A percentile compares a stretch with the other conserved stretches of the same genome.
Conservation (phyloP, 2,888 invertebrate genomes). For the Himalopsyche japonica region DNA sequence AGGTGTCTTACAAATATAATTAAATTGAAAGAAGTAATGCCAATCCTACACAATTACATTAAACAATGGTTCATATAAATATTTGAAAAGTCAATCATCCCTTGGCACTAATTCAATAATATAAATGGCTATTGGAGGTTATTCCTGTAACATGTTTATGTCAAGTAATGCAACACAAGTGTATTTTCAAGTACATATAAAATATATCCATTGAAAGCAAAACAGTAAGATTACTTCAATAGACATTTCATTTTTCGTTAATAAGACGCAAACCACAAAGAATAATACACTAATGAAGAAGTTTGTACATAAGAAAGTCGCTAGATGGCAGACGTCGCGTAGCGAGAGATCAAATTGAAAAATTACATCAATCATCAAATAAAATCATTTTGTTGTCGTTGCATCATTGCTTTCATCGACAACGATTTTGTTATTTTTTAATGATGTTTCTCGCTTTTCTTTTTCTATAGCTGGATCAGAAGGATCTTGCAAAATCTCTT, state of each 20-base stretch:
- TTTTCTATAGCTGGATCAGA: not conserved
- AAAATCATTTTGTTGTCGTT: too few species aligned
- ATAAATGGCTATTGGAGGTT: too few species aligned
- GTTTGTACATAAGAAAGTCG: not conserved
- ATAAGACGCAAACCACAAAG: not conserved
- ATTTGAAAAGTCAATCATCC: too few species aligned
- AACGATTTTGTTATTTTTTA: not conserved
- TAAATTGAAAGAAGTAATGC: too few species aligned
- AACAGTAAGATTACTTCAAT: not conserved
- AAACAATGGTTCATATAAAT: too few species aligned
- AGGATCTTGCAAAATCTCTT: constrained; percentile 2
- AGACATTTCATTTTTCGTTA: not conserved
- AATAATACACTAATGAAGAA: not conserved
- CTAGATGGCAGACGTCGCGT: not conserved
- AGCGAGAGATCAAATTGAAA: not conserved
- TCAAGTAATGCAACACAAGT: too few species aligned
- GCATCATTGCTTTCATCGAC: not conserved
- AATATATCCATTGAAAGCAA: too few species aligned
- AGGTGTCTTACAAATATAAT: too few species aligned
- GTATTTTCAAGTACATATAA: too few species aligned
- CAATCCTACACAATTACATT: too few species aligned
- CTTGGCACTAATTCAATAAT: too few species aligned
- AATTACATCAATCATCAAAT: not conserved
- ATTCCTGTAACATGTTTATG: too few species aligned
- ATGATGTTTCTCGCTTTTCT: not conserved